A percentile compares a stretch with the other conserved stretches of the same genome.
phyloP scores from a whole-genome alignment of 2,888 invertebrate genomes.

The Neoascia interrupta region DNA sequence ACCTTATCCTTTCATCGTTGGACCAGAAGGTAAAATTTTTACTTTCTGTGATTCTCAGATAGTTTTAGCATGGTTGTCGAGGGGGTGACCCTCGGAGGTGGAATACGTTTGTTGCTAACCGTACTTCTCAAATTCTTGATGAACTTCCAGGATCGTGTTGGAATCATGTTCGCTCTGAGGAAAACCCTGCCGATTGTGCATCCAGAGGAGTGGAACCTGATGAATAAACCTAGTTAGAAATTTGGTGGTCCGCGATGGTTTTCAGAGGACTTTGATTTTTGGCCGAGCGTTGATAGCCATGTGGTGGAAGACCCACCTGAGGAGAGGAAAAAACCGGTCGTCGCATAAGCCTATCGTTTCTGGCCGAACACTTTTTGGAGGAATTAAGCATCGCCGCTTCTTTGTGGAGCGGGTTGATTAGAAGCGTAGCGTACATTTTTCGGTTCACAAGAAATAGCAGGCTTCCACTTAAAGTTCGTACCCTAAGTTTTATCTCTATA shows the following conservation, averaged over 20 bases:
- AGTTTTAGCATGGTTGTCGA: slow-evolving; percentile 68
- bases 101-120: slow-evolving; percentile 35
- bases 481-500: too few species aligned
- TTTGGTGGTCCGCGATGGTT: slow-evolving; percentile 36
- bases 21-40: slow-evolving; percentile 18
- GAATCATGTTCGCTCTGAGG: slow-evolving; percentile 61
- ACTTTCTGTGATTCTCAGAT: slow-evolving; percentile 60
- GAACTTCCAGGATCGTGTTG: slow-evolving; percentile 25
- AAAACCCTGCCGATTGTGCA: slow-evolving; percentile 70
- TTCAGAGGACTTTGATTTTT: not conserved
- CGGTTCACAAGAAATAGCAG: too few species aligned
- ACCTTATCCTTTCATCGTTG: not conserved
- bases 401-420: too few species aligned
- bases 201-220: slow-evolving; percentile 64
- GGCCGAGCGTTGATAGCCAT: too few species aligned
- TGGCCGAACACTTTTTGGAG: too few species aligned
- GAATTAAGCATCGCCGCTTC: too few species aligned
- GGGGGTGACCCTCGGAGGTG: slow-evolving; percentile 49
- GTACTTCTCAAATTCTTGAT: slow-evolving; percentile 63
- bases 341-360: too few species aligned
- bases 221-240: slow-evolving; percentile 26
- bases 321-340: not conserved
- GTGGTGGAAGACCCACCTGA: not conserved
- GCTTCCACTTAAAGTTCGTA: too few species aligned
- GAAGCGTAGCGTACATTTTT: too few species aligned